phyloP scores from a whole-genome alignment of 2,888 invertebrate species.

The Melieria crassipennis region DNA sequence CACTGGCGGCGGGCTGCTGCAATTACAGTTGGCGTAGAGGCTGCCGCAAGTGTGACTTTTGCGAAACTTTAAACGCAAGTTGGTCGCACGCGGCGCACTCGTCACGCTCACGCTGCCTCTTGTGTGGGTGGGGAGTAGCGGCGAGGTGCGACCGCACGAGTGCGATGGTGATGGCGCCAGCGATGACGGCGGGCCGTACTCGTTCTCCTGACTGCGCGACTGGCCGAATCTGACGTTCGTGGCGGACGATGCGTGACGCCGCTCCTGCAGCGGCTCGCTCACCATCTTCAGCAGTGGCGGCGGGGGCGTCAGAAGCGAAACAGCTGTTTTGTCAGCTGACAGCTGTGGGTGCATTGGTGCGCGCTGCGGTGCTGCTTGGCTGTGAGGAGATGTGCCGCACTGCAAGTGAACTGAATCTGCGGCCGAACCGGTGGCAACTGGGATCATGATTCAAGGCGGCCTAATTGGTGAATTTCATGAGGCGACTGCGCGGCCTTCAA shows the following conservation, averaged over 20 bases:
- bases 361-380: no score
- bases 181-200: slow-evolving; percentile 16
- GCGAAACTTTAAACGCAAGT: slow-evolving; percentile 53
- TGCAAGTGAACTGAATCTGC: no score
- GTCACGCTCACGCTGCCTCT: slow-evolving; percentile 35
- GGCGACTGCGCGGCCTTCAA: no score
- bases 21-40: slow-evolving; percentile 59
- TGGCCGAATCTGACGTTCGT: slow-evolving; percentile 33
- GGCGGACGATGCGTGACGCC: background rate
- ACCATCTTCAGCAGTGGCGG: background rate
- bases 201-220: slow-evolving; percentile 44
- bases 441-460: no score
- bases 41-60: slow-evolving; percentile 61
- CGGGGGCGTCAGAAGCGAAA: background rate
- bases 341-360: background rate
- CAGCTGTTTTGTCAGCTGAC: background rate
- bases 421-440: no score
- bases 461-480: no score
- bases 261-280: background rate
- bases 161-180: slow-evolving; percentile 23
- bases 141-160: slow-evolving; percentile 43
- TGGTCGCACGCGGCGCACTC: slow-evolving; percentile 38
- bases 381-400: no score
- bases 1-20: slow-evolving; percentile 43
- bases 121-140: slow-evolving; percentile 19